Evolutionary conservation across 2,797 vertebrate species (phyloP).

Genomic region (Remorina albescens): DNA sequence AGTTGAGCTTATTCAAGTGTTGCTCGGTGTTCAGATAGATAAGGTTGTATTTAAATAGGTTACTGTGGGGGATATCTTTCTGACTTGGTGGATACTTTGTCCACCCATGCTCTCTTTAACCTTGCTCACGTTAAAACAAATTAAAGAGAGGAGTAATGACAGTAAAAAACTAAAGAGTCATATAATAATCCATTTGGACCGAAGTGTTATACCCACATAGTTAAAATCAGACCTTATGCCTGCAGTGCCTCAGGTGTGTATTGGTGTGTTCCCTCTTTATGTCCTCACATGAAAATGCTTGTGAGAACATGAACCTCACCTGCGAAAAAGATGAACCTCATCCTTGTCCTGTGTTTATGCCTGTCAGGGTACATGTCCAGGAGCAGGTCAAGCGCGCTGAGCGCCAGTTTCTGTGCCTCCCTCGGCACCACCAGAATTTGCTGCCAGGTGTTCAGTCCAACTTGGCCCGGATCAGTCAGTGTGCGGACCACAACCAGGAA

Average conservation of each 20-base stretch:
- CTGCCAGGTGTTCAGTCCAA: slow-evolving; percentile 92
- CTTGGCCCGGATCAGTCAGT: slow-evolving; percentile 89
- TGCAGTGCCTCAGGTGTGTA: background rate
- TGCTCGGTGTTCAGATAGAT: background rate
- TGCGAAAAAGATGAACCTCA: too few species aligned
- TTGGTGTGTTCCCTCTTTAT: background rate
- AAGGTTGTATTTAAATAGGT: background rate
- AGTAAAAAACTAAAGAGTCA: too few species aligned
- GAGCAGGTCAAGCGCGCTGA: slow-evolving; percentile 95
- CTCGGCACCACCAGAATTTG: slow-evolving; percentile 89
- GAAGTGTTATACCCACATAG: background rate
- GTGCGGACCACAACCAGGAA: slow-evolving; percentile 95
- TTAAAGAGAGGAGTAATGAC: background rate
- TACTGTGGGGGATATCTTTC: background rate
- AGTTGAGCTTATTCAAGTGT: background rate
- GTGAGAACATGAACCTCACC: background rate
- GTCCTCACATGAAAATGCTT: background rate
- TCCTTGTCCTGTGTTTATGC: background rate
- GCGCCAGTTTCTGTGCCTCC: slow-evolving; percentile 91
- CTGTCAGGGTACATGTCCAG: slow-evolving; percentile 90
- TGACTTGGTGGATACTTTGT: too few species aligned
- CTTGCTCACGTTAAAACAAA: background rate
- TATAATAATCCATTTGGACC: background rate
- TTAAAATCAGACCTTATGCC: background rate
- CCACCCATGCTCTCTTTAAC: background rate